phyloP scores from a whole-genome alignment of 2,888 invertebrate species.

The Ichneumon xanthorius region DNA sequence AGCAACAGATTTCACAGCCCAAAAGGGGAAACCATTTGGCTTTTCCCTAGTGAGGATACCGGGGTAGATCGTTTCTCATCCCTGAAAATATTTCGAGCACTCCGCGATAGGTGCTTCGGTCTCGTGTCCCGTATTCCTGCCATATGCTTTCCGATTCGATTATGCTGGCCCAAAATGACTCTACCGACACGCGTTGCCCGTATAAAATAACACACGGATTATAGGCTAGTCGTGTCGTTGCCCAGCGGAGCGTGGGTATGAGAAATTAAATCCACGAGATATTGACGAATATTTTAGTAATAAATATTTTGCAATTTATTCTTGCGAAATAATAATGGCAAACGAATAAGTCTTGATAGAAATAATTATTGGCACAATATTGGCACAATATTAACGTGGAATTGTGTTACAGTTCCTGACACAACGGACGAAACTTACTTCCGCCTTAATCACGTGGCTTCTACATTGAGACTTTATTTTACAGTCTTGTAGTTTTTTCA shows the following conservation, averaged over 20 bases:
- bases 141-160: conserved; percentile 77
- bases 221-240: conserved; percentile 41
- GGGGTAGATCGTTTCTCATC: conserved; percentile 29
- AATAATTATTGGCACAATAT: no score
- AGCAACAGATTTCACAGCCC: background rate
- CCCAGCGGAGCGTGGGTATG: conserved; percentile 15
- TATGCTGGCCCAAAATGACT: conserved; percentile 80
- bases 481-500: no score
- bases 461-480: no score
- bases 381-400: no score
- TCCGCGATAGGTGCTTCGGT: conserved; percentile 67
- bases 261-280: conserved; percentile 2
- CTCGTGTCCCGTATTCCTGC: conserved; percentile 76
- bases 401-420: no score
- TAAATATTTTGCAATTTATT: no score
- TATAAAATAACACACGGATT: conserved; percentile 73
- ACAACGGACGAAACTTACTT: no score
- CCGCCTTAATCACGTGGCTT: no score
- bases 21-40: background rate
- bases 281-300: no score
- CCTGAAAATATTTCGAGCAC: conserved; percentile 69
- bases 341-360: no score
- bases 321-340: no score
- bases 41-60: background rate
- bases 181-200: conserved; percentile 79